Evolutionary conservation across 2,113 vertebrate genomes (phyloP).

Genomic region (Lophius piscatorius): DNA sequence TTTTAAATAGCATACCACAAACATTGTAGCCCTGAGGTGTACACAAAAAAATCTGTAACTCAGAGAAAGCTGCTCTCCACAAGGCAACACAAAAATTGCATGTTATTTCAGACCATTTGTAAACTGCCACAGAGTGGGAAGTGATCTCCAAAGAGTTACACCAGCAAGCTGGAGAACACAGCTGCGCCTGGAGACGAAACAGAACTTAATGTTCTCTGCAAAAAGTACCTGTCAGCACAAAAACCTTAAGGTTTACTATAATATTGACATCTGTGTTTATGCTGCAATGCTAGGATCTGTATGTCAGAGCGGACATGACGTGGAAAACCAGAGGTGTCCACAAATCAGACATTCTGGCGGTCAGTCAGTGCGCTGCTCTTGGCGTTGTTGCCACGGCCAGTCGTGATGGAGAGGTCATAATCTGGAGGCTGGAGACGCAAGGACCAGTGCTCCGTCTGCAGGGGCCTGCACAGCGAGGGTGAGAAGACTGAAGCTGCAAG

Average conservation of each 20-base stretch:
- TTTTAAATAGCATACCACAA: constrained; percentile 23
- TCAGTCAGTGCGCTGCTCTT: constrained; percentile 49
- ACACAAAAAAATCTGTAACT: constrained; percentile 33
- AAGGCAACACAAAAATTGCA: constrained; percentile 29
- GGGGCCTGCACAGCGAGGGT: constrained; percentile 19
- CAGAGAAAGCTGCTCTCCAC: constrained; percentile 11
- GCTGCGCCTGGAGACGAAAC: background rate
- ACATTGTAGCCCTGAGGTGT: constrained; percentile 23
- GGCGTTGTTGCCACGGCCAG: constrained; percentile 61
- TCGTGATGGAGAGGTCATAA: constrained; percentile 65
- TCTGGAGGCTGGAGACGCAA: constrained; percentile 66
- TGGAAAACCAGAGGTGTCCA: constrained; percentile 61
- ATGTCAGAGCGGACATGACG: constrained; percentile 40
- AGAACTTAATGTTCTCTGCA: background rate
- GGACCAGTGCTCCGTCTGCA: constrained; percentile 32
- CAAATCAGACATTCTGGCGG: constrained; percentile 52
- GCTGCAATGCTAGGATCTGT: constrained; percentile 41
- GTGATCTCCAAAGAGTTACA: constrained; percentile 6
- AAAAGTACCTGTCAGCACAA: background rate
- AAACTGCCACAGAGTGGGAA: constrained; percentile 18
- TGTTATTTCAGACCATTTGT: constrained; percentile 17
- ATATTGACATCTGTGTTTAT: background rate
- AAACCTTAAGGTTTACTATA: background rate
- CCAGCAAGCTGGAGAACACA: background rate
- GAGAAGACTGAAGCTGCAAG: background rate